phyloP scores from a whole-genome alignment of 1,140 invertebrate genomes.

The Chionoecetes opilio region DNA sequence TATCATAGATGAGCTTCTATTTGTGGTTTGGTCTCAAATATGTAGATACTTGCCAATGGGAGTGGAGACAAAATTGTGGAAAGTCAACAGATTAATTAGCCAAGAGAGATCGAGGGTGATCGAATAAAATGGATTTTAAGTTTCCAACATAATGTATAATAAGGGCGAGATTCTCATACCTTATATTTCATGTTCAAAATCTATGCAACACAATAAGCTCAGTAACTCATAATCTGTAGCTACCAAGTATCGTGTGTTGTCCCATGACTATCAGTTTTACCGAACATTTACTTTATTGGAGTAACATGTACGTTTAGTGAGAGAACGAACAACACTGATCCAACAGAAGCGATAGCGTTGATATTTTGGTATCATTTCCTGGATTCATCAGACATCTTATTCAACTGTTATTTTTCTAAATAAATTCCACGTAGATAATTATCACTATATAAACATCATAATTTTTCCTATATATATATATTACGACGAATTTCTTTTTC shows the following conservation, averaged over 20 bases:
- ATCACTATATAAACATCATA: conserved; percentile 7
- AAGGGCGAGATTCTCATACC: background rate
- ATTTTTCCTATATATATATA: background rate
- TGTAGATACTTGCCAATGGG: background rate
- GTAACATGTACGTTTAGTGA: background rate
- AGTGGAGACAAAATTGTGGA: background rate
- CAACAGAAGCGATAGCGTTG: background rate
- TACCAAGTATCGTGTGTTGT: background rate
- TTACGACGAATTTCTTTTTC: conserved; percentile 19
- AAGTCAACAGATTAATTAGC: background rate
- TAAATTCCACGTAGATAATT: conserved; percentile 3
- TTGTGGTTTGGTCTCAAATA: background rate
- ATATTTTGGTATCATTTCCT: background rate
- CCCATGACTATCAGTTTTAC: background rate
- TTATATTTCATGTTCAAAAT: background rate
- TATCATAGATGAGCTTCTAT: background rate
- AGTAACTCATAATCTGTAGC: background rate
- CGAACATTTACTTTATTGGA: background rate
- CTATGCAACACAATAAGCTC: background rate
- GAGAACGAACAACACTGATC: background rate
- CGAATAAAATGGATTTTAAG: background rate
- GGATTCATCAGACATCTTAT: background rate
- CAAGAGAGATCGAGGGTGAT: background rate
- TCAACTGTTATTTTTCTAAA: background rate
- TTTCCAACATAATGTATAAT: background rate